Base-by-base conservation (phyloP, 1,140 invertebrate genomes). In the Mylabris phalerata region DNA sequence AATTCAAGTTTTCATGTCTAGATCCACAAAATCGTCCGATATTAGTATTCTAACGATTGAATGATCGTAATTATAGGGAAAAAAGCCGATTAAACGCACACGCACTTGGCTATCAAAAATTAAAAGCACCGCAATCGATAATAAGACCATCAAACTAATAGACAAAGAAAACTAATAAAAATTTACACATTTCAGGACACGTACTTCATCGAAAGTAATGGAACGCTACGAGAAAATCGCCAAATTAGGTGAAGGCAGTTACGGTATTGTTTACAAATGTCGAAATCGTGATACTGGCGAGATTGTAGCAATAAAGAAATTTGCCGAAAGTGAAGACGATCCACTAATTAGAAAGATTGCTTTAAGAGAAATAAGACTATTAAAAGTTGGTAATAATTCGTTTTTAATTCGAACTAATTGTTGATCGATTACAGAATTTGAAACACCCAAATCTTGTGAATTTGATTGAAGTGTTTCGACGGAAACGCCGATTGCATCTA, bases 391-490 rank as follows among this genome's bases (percentile, higher is more conserved):
- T 5, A 32, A 32, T 7, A 63, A 13, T 4, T 10, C 25, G 40
- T 43, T 40, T 13, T 47, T 54, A 45, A 9, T 50, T 38, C 9
- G 32, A 5, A 32, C 40, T 13, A 40, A 54, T 40, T 27, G 40
- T 27, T 52, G 27, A 71, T 57, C 49, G 61, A 59, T 77, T 79
- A 1, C 75, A 98, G 95, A 97, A 97, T 79, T 78, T 99, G 32
- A 98, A 99, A 75, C 97, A 99, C 78, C 93, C 93, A 7, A 99
- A 99, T 75, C 75, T 99, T 62, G 93, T 99, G 1, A 98, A 98
- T 73, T 78, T 99, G 38, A 84, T 99, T 64, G 97, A 99, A 79
- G 97, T 99, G 24, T 99, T 99, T 74, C 86, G 96, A 63, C 80
- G 95, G 47, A 98, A 98, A 78, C 84, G 93, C 57, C 91, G 97